A percentile compares a stretch with the other conserved stretches of the same genome.
phyloP scores from a whole-genome alignment of 2,113 vertebrate genomes.

The Pachypanchax playfairii region DNA sequence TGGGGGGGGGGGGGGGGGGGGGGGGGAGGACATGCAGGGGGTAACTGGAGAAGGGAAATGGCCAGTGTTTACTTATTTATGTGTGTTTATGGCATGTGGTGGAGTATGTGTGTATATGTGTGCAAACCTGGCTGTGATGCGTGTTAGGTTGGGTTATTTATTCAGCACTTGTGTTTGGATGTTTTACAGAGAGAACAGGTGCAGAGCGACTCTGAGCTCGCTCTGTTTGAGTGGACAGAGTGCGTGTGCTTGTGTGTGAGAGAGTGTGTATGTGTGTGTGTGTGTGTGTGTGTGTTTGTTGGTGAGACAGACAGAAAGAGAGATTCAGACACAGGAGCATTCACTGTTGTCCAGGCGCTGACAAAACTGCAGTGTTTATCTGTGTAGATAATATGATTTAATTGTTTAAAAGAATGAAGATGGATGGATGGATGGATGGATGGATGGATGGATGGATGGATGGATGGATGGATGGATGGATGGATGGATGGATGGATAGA shows the following conservation, averaged over 20 bases:
- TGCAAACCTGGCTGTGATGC: conserved; percentile 70
- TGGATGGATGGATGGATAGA: conserved; percentile 35
- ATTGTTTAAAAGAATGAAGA: conserved; percentile 32
- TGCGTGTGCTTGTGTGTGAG: conserved; percentile 34
- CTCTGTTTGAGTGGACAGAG: conserved; percentile 68
- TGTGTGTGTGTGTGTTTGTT: conserved; percentile 29
- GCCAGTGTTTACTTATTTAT: conserved; percentile 79
- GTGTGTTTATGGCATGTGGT: conserved; percentile 70
- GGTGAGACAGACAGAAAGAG: conserved; percentile 34
- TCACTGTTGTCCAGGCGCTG: conserved; percentile 64
- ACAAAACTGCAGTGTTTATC: conserved; percentile 54
- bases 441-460: conserved; percentile 16
- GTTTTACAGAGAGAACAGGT: conserved; percentile 84
- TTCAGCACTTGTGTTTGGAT: conserved; percentile 80
- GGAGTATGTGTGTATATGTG: conserved; percentile 39
- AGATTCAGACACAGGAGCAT: conserved; percentile 67
- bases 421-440: conserved; percentile 1
- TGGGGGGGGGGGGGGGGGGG: conserved; percentile 6
- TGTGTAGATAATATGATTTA: conserved; percentile 43
- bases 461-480: conserved; percentile 29
- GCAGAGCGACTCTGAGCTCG: conserved; percentile 71
- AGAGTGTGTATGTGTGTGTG: conserved; percentile 25
- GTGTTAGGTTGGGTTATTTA: conserved; percentile 79
- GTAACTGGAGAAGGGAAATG: conserved; percentile 61
- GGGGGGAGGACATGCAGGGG: conserved; percentile 23